Evolutionary conservation across 35 echinoderm and acorn worm species (phyloP), one percentile per base, ranked within the genome.

Genomic region (Eucidaris tribuloides): DNA sequence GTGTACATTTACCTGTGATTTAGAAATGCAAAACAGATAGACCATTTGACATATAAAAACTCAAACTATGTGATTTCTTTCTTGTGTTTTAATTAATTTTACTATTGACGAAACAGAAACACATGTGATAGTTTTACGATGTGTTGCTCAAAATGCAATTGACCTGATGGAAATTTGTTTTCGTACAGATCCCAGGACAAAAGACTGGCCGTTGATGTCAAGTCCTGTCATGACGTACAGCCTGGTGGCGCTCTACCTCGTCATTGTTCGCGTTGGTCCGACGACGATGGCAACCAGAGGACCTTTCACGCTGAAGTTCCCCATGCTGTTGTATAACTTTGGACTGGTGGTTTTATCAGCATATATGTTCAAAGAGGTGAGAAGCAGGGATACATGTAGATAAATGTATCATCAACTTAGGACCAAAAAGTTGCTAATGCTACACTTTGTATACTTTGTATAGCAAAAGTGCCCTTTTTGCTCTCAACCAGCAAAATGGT

Each of bases 291-390:
- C 70, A 20, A 71, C 56, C 2, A 81, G 83, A 25, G 45, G 77
- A 78, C 77, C 93, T 17, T 79, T 96, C 5, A 62, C 86, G 18
- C 83, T 96, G 64, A 90, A 90, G 49, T 52, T 62, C 19, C 13
- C 86, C 2, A 96, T 96, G 87, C 86, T 96, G 54, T 31, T 62
- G 1, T 96, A 96, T 79, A 96, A 96, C 60, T 58, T 81, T 61
- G 76, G 50, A 13, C 63, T 90, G 46, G 87, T 96, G 7, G 3
- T 91, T 18, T 65, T 96, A 4, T 91, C 84, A 0, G 83, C 56
- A 0, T 90, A 83, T 68, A 90, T 96, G 68, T 96, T 91, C 86
- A 48, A 45, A 30, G 82, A 90, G 92, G 92, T 95, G 65, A 54
- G 70, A 17, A 19, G 24, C 29, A 62, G 9, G 49, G 9, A n/a